A percentile compares a stretch with the other conserved stretches of the same genome.
These are phyloP conservation scores for Acheta domesticus DNA, from an alignment of 2,888 invertebrate species.

Conservation along the genomic window DNA sequence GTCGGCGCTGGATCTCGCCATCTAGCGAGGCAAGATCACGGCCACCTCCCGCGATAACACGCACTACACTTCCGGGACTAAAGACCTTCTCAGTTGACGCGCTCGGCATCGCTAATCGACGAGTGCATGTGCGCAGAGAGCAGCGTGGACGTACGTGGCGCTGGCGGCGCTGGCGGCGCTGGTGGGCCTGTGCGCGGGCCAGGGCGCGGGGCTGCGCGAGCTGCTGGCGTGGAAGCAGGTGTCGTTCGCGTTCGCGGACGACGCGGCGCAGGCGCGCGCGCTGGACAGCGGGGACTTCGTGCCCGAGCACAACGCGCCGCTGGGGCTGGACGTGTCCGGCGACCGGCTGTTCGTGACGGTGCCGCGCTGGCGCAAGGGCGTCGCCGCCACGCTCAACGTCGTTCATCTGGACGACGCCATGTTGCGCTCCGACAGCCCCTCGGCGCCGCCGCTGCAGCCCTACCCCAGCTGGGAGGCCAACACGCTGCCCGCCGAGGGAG, in stretches of 20 bases:
- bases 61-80: too few species aligned
- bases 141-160: neutral
- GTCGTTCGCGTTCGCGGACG: slow-evolving; percentile 63
- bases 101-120: too few species aligned
- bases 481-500: slow-evolving; percentile 63
- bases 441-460: slow-evolving; percentile 54
- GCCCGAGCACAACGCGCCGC: slow-evolving; percentile 63
- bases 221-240: slow-evolving; percentile 69
- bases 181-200: neutral
- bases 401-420: slow-evolving; percentile 50
- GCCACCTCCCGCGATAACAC: too few species aligned
- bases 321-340: slow-evolving; percentile 69
- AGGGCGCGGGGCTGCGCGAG: slow-evolving; percentile 50
- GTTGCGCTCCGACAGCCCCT: neutral
- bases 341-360: slow-evolving; percentile 59
- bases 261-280: slow-evolving; percentile 57
- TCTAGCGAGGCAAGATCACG: too few species aligned
- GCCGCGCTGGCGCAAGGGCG: slow-evolving; percentile 69
- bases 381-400: slow-evolving; percentile 67
- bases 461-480: slow-evolving; percentile 79
- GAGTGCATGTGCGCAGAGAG: too few species aligned
- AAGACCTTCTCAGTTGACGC: too few species aligned
- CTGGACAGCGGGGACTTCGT: slow-evolving; percentile 60
- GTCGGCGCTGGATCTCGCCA: too few species aligned
- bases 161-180: neutral